phyloP scores from a whole-genome alignment of 2,797 vertebrate species.

The Malurus leucopterus region DNA sequence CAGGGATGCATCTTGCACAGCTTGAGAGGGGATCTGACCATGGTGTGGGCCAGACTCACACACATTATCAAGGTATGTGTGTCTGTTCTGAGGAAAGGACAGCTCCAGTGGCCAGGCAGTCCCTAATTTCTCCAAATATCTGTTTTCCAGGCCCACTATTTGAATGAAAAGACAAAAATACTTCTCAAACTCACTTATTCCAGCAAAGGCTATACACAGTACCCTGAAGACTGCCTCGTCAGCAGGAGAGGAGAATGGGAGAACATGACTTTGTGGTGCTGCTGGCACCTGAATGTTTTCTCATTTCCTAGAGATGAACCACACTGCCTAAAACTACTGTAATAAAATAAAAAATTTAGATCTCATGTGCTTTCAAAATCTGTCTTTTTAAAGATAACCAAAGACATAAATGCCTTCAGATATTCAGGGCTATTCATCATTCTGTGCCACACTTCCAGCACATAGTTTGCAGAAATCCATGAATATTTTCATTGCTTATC shows the following conservation, averaged over 20 bases:
- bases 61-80: accelerated
- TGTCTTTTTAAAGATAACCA: neutral
- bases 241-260: neutral
- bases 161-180: neutral
- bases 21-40: neutral
- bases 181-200: neutral
- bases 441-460: neutral
- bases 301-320: neutral
- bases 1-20: accelerated
- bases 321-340: neutral
- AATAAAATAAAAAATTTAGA: neutral
- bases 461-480: conserved; percentile 15
- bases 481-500: conserved; percentile 57
- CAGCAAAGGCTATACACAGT: neutral
- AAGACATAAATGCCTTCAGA: neutral
- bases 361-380: neutral
- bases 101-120: neutral
- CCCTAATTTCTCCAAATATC: neutral
- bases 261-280: neutral
- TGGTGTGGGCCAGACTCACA: neutral
- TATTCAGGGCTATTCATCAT: neutral
- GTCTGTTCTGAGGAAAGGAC: neutral
- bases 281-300: neutral
- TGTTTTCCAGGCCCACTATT: neutral
- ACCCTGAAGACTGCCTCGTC: neutral